Evolutionary conservation across 1,140 invertebrate genomes (phyloP), one percentile per base, ranked within the genome.

Genomic region (Zaprionus inermis): DNA sequence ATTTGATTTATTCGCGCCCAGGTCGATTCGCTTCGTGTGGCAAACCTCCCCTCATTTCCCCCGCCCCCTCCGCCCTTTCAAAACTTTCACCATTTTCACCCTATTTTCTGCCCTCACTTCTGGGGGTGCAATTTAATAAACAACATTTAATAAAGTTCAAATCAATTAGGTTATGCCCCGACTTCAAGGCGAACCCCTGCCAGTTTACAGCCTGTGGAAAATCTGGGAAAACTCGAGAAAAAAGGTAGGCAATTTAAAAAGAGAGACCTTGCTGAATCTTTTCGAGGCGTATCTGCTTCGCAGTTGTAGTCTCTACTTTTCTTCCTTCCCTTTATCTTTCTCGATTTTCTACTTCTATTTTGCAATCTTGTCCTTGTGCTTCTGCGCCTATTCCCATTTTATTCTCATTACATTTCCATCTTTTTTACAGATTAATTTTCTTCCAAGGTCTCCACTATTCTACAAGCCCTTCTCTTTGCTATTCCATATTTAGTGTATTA

Each of bases 1-100:
- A 61, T 57, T 68, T 73, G 52, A 81, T 76, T 79, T 76, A 75
- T 76, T 58, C 60, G 36, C 58, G 36, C 58, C 58, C 18, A 38
- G 30, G 30, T 44, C 38, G 24, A 34, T 11, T 38, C 36, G 28
- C 36, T 58, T 59, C n/a, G 14, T 38, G 14, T 38, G 36, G 36
- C 36, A 38, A 38, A 14, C 14, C n/a, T 36, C 5, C n/a, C 7
- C 5, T 7, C n/a, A n/a, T n/a, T 38, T 41, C 2, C 6, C 38
- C 2, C n/a, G 9, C n/a, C 2, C 38, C 10, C n/a, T n/a, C 2
- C n/a, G 6, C n/a, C n/a, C 38, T 16, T 44, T 6, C 10, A 3
- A 56, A 65, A 76, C 32, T 71, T 54, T 44, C 20, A 36, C 14
- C 34, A 59, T 22, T 61, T 61, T 56, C 18, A 30, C 51, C 16